phyloP scores from a whole-genome alignment of 2,888 invertebrate species.

The Pandemis cinnamomeana region DNA sequence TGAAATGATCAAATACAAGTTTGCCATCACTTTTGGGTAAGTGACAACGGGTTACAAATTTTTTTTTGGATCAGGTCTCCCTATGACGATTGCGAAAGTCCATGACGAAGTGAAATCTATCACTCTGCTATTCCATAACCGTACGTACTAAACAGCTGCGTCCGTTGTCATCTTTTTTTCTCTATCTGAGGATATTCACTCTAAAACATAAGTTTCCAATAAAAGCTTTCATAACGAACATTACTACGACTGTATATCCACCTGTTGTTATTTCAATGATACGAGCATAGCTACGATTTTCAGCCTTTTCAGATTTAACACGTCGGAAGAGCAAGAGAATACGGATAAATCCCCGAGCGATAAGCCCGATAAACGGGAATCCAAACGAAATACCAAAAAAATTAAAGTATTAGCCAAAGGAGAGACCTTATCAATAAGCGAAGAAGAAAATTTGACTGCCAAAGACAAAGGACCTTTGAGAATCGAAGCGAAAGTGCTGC shows the following conservation, averaged over 20 bases:
- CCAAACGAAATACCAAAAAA: conserved; percentile 48
- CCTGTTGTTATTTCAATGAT: not conserved
- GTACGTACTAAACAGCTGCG: too few species aligned
- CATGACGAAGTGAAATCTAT: too few species aligned
- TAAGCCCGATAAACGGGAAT: conserved; percentile 45
- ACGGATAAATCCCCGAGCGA: conserved; percentile 60
- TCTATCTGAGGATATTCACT: too few species aligned
- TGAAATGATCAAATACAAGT: conserved; percentile 73
- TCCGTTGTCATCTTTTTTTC: too few species aligned
- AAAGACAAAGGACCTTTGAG: conserved; percentile 80
- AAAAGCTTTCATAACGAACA: too few species aligned
- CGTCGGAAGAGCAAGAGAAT: conserved; percentile 58
- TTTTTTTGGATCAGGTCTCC: too few species aligned
- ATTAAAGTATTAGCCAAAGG: conserved; percentile 57
- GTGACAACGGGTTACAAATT: conserved; percentile 16
- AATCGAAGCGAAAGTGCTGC: conserved; percentile 77
- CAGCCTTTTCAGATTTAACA: conserved; percentile 67
- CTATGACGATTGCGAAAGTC: too few species aligned
- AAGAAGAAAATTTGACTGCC: conserved; percentile 62
- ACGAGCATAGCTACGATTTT: conserved; percentile 41
- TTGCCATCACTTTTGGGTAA: conserved; percentile 73
- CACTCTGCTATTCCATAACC: too few species aligned
- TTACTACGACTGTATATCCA: too few species aligned
- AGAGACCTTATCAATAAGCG: conserved; percentile 38
- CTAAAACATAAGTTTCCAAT: too few species aligned